A percentile compares a stretch with the other conserved stretches of the same genome.
These are phyloP conservation scores for Margaritifera margaritifera DNA, from an alignment of 2,888 invertebrate species.

Conservation along the genomic window DNA sequence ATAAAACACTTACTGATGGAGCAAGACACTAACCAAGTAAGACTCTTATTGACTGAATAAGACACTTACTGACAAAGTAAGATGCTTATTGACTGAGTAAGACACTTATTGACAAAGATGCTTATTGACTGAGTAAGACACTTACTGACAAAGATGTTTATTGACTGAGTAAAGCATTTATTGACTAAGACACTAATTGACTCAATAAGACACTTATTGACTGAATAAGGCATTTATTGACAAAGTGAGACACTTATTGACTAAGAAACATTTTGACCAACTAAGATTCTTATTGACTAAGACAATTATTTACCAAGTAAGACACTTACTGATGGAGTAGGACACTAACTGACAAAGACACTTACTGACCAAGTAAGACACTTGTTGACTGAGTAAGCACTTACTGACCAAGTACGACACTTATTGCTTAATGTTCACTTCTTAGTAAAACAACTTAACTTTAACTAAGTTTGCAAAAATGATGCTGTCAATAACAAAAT, in stretches of 20 bases:
- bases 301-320: background rate
- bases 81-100: background rate
- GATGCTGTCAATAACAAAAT: too few species aligned
- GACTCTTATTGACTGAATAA: background rate
- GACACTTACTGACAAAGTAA: background rate
- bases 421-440: too few species aligned
- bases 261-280: too few species aligned
- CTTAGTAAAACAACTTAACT: too few species aligned
- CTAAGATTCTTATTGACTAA: too few species aligned
- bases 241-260: too few species aligned
- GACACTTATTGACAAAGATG: background rate
- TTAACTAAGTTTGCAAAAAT: too few species aligned
- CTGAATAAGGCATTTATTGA: background rate
- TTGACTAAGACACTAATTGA: background rate
- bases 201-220: background rate
- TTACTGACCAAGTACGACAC: background rate
- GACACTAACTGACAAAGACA: background rate
- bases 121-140: background rate
- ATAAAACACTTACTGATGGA: background rate
- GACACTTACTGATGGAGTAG: background rate
- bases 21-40: too few species aligned
- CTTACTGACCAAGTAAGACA: too few species aligned
- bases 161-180: background rate
- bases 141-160: background rate
- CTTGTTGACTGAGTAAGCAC: background rate